phyloP scores from a whole-genome alignment of 2,113 vertebrate genomes.

The Seriola quinqueradiata region DNA sequence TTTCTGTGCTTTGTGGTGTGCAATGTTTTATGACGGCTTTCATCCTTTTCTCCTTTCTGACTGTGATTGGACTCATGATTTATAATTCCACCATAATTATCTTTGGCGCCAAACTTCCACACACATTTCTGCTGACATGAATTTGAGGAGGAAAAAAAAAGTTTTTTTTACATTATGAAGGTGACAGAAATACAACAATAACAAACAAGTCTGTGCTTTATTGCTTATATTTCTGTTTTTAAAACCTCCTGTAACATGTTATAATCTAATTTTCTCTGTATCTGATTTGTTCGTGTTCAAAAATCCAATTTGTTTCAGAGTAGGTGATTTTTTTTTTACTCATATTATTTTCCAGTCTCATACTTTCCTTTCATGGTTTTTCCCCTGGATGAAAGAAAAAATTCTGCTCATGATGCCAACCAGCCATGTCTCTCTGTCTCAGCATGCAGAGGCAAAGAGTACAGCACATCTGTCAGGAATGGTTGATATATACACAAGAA shows the following conservation, averaged over 20 bases:
- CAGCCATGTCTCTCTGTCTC: constrained; percentile 9
- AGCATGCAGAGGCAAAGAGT: constrained; percentile 21
- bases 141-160: background rate
- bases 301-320: constrained; percentile 26
- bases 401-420: constrained; percentile 15
- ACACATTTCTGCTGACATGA: background rate
- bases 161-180: background rate
- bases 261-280: background rate
- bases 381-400: background rate
- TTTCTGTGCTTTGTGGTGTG: constrained; percentile 9
- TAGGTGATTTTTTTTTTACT: constrained; percentile 3
- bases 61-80: constrained; percentile 14
- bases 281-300: background rate
- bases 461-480: constrained; percentile 8
- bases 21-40: constrained; percentile 36
- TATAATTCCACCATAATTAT: background rate
- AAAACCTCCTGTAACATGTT: background rate
- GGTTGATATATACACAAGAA: constrained; percentile 43
- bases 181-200: constrained; percentile 10
- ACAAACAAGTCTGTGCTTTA: background rate
- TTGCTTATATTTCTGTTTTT: background rate
- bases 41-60: constrained; percentile 7
- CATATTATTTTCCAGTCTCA: background rate
- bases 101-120: background rate
- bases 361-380: constrained; percentile 19